Evolutionary conservation across 2,797 vertebrate species (phyloP), one percentile per base, ranked within the genome.

Genomic region (Pyrocephalus nanus): DNA sequence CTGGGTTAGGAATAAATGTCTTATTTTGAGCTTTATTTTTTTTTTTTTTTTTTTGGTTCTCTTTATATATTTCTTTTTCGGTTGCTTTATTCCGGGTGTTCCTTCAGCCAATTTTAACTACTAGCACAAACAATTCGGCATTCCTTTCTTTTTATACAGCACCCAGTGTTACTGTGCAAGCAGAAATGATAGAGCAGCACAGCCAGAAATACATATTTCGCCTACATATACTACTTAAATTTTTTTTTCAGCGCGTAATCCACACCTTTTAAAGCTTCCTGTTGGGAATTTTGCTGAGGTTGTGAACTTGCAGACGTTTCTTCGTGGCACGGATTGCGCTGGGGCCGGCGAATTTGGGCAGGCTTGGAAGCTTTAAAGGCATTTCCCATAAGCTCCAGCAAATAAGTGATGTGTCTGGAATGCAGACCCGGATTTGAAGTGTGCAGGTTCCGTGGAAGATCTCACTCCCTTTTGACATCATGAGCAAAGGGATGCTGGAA

Each of bases 251-350:
- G 83, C 67, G n/a, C 5, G 0, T 78, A 78, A 53, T 61, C 77
- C 51, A 29, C 76, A 64, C 42, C 50, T 94, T 90, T 60, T 32
- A 38, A 45, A 88, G 48, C 48, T 19, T 40, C 67, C 36, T 79
- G 45, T 89, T 4, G 53, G 40, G 80, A 48, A 17, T 6, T 6
- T 1, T 5, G 27, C 9, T 10, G 30, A 71, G 58, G 27, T 60
- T 47, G 51, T 45, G 82, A 82, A 29, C 43, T 72, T 15, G 45
- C 72, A 47, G 81, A 11, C 42, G 8, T 53, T 85, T 43, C 72
- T 74, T 36, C 0, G 0, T 25, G 38, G 17, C 16, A 3, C 0
- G 0, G 47, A 8, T 58, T 0, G 0, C 0, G 0, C 40, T 22
- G 66, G 40, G 75, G 57, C 53, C 43, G 36, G 50, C 0, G 0